Evolutionary conservation across 2,888 invertebrate species (phyloP), one percentile per base, ranked within the genome.

Genomic region (Dryobota labecula): DNA sequence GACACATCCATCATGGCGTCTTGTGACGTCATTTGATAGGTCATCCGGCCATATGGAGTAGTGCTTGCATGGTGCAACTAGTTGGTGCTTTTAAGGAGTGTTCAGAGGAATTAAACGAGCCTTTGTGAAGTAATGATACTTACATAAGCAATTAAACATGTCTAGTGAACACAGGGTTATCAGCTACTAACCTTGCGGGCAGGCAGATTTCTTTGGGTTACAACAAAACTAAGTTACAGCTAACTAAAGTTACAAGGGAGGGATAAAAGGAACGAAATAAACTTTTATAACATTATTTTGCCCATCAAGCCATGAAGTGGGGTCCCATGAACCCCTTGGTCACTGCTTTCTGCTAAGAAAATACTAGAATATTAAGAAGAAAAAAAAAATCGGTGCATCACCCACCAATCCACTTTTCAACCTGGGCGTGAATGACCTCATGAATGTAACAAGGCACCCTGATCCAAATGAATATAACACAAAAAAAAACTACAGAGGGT

Each of bases 1-100:
- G 93, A 92, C 86, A 84, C 76, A 87, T 88, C 72, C 89, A 89
- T 90, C 92, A 93, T 93, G 91, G 92, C 92, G 78, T 69, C 79
- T 79, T 80, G 63, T 73, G 83, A 79, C 74, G 80, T 80, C 80
- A 80, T 68, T 60, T 68, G 83, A 83, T 79, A 83, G 74, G 78
- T 78, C 83, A 79, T 64, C 73, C 60, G 79, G 63, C 64, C 36
- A 36, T 56, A 61, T 70, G 54, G 27, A 58, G 53, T 76, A 49
- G 27, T 45, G 30, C 30, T 54, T 82, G 83, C 54, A 78, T 30
- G 24, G 51, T 67, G 63, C 51, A 63, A 45, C 51, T 51, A 47
- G 61, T 67, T 13, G 20, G 24, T 33, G 45, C 11, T 57, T 62
- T 70, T 62, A 41, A 18, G 27, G 5, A 20, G 11, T 58, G 38